Evolutionary conservation across 2,888 invertebrate species (phyloP).

Genomic region (Osmoderma eremita): DNA sequence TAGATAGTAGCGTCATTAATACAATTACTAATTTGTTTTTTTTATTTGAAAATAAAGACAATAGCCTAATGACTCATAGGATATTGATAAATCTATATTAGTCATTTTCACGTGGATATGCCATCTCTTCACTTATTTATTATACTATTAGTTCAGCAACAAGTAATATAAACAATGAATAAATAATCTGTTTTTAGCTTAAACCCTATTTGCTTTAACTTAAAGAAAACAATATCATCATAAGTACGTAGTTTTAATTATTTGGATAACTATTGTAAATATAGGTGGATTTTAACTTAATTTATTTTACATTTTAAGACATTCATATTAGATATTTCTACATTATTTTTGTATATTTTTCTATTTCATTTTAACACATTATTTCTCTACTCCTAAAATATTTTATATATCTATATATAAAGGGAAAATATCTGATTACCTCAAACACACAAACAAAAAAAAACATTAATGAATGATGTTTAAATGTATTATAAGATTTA

Average conservation of each 20-base stretch:
- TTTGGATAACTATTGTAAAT: conserved; percentile 19
- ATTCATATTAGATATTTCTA: conserved; percentile 23
- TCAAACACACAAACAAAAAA: conserved; percentile 23
- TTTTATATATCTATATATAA: conserved; percentile 22
- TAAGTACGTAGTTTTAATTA: conserved; percentile 12
- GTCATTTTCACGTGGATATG: too few relatives aligned
- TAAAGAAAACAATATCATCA: conserved; percentile 3
- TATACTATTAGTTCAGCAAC: conserved; percentile 15
- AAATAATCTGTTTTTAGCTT: conserved; percentile 4
- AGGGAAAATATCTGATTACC: conserved; percentile 42
- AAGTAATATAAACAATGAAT: conserved; percentile 28
- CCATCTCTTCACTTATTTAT: too few relatives aligned
- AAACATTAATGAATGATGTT: conserved; percentile 39
- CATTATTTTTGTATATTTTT: conserved; percentile 38
- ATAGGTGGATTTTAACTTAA: conserved; percentile 36
- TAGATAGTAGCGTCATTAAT: too few relatives aligned
- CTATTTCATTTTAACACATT: conserved; percentile 33
- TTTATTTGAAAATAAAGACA: too few relatives aligned
- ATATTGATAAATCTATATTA: too few relatives aligned
- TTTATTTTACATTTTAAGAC: conserved; percentile 37
- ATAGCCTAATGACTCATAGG: too few relatives aligned
- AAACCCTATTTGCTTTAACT: conserved; percentile 16
- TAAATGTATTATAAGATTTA: conserved; percentile 43
- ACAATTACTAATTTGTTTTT: too few relatives aligned
- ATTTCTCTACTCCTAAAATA: conserved; percentile 27